Evolutionary conservation across 2,113 vertebrate species (phyloP).

Genomic region (Bungarus multicinctus): DNA sequence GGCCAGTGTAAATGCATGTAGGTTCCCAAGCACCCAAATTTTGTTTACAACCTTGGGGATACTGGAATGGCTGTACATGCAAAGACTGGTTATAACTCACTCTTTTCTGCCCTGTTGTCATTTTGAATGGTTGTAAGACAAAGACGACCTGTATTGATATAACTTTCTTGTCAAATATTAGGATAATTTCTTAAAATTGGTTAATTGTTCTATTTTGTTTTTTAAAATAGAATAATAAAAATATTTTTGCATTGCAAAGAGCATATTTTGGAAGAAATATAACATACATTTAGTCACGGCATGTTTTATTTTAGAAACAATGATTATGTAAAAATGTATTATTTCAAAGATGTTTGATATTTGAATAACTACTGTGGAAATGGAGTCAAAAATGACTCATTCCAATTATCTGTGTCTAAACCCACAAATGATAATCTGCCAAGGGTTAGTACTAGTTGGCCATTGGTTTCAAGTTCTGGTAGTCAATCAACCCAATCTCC

Average conservation of each 20-base stretch:
- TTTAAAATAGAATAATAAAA: slow-evolving; percentile 21
- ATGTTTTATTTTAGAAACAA: slow-evolving; percentile 26
- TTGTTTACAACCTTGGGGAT: no score
- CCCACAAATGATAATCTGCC: not conserved
- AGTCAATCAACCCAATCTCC: not conserved
- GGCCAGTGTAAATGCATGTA: no score
- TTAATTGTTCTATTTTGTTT: not conserved
- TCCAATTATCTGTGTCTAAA: not conserved
- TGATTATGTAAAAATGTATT: slow-evolving; percentile 3
- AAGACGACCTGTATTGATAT: not conserved
- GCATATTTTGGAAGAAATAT: slow-evolving; percentile 16
- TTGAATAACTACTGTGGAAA: not conserved
- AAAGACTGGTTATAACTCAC: no score
- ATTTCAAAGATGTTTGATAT: not conserved
- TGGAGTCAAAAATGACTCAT: not conserved
- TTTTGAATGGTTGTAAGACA: no score
- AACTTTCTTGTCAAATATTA: slow-evolving; percentile 16
- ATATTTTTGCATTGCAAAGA: slow-evolving; percentile 34
- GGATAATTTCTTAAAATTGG: not conserved
- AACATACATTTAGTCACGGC: slow-evolving; percentile 42
- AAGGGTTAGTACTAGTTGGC: not conserved
- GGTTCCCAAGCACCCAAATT: no score
- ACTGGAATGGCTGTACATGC: no score
- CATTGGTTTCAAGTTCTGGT: not conserved
- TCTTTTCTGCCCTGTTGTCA: no score